phyloP scores from a whole-genome alignment of 2,888 invertebrate genomes.

The Congeria kusceri region DNA sequence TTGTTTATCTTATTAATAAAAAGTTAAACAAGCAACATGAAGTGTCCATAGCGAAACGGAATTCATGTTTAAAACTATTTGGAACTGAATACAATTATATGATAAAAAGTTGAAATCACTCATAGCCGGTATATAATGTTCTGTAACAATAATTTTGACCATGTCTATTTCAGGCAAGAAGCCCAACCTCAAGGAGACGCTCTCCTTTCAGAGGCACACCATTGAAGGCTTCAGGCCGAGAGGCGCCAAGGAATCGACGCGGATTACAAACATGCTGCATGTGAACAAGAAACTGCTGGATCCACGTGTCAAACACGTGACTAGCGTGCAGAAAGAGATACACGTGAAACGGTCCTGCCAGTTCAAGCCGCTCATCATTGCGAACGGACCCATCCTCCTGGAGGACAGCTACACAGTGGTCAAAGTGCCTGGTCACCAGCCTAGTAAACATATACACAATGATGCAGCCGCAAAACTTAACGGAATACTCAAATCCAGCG shows the following conservation, averaged over 20 bases:
- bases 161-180: too few species aligned
- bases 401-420: slow-evolving; percentile 8
- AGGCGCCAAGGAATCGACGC: neutral
- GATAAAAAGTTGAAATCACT: too few species aligned
- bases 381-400: neutral
- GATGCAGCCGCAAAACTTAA: neutral
- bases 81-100: too few species aligned
- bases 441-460: neutral
- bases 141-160: too few species aligned
- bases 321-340: slow-evolving; percentile 21
- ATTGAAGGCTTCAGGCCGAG: too few species aligned
- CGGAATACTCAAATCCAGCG: neutral
- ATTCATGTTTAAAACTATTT: too few species aligned
- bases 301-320: slow-evolving; percentile 27
- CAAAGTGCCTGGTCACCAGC: neutral
- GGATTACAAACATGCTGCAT: neutral
- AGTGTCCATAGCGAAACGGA: too few species aligned
- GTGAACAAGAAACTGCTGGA: slow-evolving; percentile 7
- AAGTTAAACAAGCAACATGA: too few species aligned
- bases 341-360: slow-evolving; percentile 11
- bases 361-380: neutral
- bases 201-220: too few species aligned
- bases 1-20: too few species aligned
- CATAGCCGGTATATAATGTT: too few species aligned
- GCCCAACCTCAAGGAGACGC: too few species aligned